These are phyloP conservation scores for Harpalus rufipes DNA, from an alignment of 2,888 invertebrate species.

Conservation along the genomic window DNA sequence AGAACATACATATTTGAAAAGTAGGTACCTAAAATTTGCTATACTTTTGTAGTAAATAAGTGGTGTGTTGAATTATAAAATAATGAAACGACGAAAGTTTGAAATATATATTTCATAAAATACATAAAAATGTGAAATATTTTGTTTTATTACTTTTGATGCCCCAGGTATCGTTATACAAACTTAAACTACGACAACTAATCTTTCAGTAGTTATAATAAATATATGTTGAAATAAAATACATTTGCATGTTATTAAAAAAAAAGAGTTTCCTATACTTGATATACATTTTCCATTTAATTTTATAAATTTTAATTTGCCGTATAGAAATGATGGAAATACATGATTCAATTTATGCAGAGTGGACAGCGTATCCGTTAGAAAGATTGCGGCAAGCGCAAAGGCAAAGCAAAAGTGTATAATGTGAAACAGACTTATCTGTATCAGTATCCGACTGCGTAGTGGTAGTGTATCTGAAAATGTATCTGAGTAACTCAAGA, in stretches of 20 bases:
- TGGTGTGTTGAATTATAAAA: too few relatives aligned
- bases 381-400: constrained; percentile 2
- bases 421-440: constrained; percentile 39
- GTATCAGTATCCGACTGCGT: constrained; percentile 12
- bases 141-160: too few relatives aligned
- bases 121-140: too few relatives aligned
- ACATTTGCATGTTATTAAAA: not conserved
- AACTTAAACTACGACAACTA: too few relatives aligned
- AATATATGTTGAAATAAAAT: too few relatives aligned
- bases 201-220: too few relatives aligned
- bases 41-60: too few relatives aligned
- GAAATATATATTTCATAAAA: too few relatives aligned
- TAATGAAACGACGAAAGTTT: too few relatives aligned
- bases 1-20: too few relatives aligned
- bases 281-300: constrained; percentile 4
- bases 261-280: not conserved
- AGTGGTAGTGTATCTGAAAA: constrained; percentile 1
- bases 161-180: too few relatives aligned
- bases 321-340: not conserved
- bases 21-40: too few relatives aligned
- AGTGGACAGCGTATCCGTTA: constrained; percentile 10
- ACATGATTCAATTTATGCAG: constrained; percentile 6
- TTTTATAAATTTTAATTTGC: not conserved
- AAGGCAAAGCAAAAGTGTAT: constrained; percentile 30
- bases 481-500: not conserved